A percentile compares a stretch with the other conserved stretches of the same genome.
These are phyloP conservation scores for Dolichomitus sp. DNA, from an alignment of 2,888 invertebrate species.

Conservation along the genomic window DNA sequence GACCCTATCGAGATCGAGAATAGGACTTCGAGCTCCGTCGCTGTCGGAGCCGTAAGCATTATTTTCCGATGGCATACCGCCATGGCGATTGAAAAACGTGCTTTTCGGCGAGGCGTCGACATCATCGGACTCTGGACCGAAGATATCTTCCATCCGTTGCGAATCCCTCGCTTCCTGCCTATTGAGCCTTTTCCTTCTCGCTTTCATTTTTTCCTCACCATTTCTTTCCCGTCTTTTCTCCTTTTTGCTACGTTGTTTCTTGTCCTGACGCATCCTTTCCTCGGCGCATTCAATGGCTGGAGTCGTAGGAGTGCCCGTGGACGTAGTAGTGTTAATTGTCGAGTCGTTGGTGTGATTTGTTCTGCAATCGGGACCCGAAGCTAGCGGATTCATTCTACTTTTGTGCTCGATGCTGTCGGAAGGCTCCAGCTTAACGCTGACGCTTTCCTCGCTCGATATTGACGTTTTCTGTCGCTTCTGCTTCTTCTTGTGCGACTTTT, in stretches of 20 bases:
- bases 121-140: constrained; percentile 95
- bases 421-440: constrained; percentile 76
- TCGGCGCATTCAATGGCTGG: constrained; percentile 77
- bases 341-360: constrained; percentile 73
- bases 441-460: constrained; percentile 85
- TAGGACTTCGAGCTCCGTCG: constrained; percentile 82
- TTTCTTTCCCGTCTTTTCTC: constrained; percentile 84
- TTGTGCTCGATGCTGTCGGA: constrained; percentile 76
- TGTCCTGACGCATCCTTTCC: constrained; percentile 84
- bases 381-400: constrained; percentile 71
- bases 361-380: constrained; percentile 71
- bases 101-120: constrained; percentile 86
- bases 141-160: constrained; percentile 94
- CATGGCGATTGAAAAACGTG: constrained; percentile 80
- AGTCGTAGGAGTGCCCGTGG: constrained; percentile 62
- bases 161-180: constrained; percentile 89
- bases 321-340: constrained; percentile 41
- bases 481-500: constrained; percentile 94
- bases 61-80: constrained; percentile 78
- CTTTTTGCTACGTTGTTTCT: constrained; percentile 85
- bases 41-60: constrained; percentile 88
- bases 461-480: constrained; percentile 92
- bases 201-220: constrained; percentile 84
- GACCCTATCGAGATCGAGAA: constrained; percentile 85
- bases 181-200: constrained; percentile 81